phyloP scores from a whole-genome alignment of 2,797 vertebrate genomes.

The Crocidura indochinensis region DNA sequence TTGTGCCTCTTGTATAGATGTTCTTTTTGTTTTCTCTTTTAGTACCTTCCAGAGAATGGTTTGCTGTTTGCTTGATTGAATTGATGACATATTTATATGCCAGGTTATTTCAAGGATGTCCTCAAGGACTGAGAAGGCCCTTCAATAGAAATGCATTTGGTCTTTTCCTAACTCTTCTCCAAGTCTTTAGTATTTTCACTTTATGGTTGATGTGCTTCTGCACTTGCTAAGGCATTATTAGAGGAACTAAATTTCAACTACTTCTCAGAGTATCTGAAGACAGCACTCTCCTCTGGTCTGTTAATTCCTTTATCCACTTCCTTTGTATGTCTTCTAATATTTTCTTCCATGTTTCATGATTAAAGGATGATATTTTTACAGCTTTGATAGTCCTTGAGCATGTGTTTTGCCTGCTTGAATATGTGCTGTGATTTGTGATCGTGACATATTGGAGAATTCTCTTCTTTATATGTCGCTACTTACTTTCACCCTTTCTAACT shows the following conservation, averaged over 20 bases:
- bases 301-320: not conserved
- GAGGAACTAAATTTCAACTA: not conserved
- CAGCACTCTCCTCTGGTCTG: not conserved
- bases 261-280: not conserved
- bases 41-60: not conserved
- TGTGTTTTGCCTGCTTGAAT: not conserved
- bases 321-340: not conserved
- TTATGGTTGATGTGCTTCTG: not conserved
- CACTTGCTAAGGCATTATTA: not conserved
- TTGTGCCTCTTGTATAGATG: not conserved
- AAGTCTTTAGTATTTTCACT: not conserved
- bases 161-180: not conserved
- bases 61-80: slow-evolving; percentile 13
- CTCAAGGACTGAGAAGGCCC: not conserved
- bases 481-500: slow-evolving; percentile 45
- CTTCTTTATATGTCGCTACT: not conserved
- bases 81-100: not conserved
- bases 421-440: not conserved
- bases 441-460: not conserved
- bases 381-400: not conserved
- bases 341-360: not conserved
- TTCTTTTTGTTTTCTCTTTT: not conserved
- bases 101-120: not conserved
- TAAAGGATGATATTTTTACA: not conserved
- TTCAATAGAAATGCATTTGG: slow-evolving; percentile 52